These are phyloP conservation scores for Reticulitermes speratus DNA, from an alignment of 1,140 invertebrate genomes.

Conservation along the genomic window DNA sequence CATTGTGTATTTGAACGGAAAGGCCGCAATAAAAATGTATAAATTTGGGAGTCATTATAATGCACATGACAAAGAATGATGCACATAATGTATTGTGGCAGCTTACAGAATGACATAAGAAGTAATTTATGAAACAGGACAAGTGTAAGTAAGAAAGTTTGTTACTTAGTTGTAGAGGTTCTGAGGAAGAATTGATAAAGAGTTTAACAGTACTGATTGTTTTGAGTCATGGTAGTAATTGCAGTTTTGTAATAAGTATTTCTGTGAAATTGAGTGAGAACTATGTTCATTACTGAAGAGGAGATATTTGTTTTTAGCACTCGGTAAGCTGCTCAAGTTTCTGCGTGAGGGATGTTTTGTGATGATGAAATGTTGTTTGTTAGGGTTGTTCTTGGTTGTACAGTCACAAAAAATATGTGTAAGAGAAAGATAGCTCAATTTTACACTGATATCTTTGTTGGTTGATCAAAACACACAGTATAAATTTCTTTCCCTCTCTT, in stretches of 20 bases:
- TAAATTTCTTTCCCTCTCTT: background rate
- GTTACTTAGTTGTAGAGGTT: background rate
- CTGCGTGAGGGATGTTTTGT: background rate
- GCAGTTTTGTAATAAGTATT: background rate
- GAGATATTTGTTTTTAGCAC: background rate
- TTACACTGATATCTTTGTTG: background rate
- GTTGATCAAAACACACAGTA: background rate
- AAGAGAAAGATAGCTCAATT: slow-evolving; percentile 5
- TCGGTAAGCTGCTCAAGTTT: background rate
- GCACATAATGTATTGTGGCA: background rate
- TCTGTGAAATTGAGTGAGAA: background rate
- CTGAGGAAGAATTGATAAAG: background rate
- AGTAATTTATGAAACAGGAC: background rate
- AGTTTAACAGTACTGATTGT: background rate
- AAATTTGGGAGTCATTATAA: background rate
- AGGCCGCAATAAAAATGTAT: background rate
- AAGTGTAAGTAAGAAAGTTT: background rate
- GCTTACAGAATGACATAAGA: background rate
- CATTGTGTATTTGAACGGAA: background rate
- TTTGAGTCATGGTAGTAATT: background rate
- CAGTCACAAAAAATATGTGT: background rate
- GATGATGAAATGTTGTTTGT: background rate
- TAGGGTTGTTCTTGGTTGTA: slow-evolving; percentile 2
- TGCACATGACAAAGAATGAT: background rate
- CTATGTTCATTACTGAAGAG: background rate